Evolutionary conservation across 2,113 vertebrate species (phyloP), one percentile per base, ranked within the genome.

Genomic region (Platycercus adscitus): DNA sequence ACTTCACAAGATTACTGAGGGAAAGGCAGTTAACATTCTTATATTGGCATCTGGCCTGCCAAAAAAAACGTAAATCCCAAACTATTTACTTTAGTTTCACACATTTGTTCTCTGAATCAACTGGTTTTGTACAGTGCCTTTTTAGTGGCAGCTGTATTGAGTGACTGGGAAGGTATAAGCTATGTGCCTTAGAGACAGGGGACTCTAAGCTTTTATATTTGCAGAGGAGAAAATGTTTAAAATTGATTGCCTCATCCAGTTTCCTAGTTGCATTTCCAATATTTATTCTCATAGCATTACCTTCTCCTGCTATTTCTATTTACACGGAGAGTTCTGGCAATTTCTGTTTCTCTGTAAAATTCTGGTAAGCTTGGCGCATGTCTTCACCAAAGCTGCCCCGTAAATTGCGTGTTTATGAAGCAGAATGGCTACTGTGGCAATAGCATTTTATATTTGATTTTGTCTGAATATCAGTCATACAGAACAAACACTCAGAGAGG

Each of bases 261-360:
- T 94, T 92, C 37, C 43, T 81, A 53, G 46, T 61, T 95, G 9
- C 41, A 19, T 92, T 96, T 85, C 41, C 73, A 92, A 60, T 91
- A 93, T 89, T 93, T 94, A 87, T 94, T 95, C 91, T 93, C 29
- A 72, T 28, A 82, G 37, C 15, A 63, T 90, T 95, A 35, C 46
- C 37, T 87, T 29, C 44, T 96, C 29, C 73, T 44, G 8, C n/a
- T 93, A 68, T 95, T 90, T 89, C 46, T 92, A 66, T 93, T 96
- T 96, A 50, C 25, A 56, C 13, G 72, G 47, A 31, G 52, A 70
- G 11, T 93, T 75, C 55, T 65, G 72, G 37, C 37, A 73, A 89
- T 89, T 72, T 70, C 64, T 46, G 6, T 71, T 90, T 55, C 79
- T 82, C 66, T 87, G 8, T 81, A 68, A 92, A 96, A 81, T 52